These are phyloP conservation scores for Odontophorus gujanensis DNA, from an alignment of 2,113 vertebrate genomes.

Conservation along the genomic window DNA sequence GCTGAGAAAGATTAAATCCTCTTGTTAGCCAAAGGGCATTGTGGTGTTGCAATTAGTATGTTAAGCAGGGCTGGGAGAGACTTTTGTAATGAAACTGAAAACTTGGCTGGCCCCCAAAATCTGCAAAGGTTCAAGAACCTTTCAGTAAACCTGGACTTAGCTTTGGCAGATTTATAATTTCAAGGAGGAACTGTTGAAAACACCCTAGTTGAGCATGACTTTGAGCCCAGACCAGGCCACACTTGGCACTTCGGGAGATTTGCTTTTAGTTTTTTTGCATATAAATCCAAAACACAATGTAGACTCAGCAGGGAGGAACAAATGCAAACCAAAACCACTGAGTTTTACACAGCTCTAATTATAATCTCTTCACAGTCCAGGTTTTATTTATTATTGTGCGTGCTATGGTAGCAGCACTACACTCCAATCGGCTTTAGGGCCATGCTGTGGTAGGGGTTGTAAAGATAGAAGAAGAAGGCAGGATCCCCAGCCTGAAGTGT, in stretches of 20 bases:
- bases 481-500: neutral
- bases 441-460: neutral
- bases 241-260: constrained; percentile 33
- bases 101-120: neutral
- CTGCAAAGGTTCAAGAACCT: constrained; percentile 22
- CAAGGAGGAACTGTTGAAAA: constrained; percentile 15
- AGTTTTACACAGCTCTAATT: constrained; percentile 69
- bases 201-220: neutral
- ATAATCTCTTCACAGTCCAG: constrained; percentile 59
- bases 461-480: constrained; percentile 28
- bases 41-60: neutral
- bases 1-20: neutral
- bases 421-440: constrained; percentile 6
- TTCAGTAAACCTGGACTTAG: constrained; percentile 26
- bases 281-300: constrained; percentile 61
- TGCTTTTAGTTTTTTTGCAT: constrained; percentile 58
- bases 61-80: constrained; percentile 28
- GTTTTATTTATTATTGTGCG: constrained; percentile 72
- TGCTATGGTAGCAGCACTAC: neutral
- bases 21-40: constrained; percentile 12
- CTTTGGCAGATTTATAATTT: constrained; percentile 28
- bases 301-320: constrained; percentile 64
- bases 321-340: constrained; percentile 67
- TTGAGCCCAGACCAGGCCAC: neutral
- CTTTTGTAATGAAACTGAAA: constrained; percentile 11